Evolutionary conservation across 2,797 vertebrate genomes (phyloP).

Genomic region (Cynopterus sphinx): DNA sequence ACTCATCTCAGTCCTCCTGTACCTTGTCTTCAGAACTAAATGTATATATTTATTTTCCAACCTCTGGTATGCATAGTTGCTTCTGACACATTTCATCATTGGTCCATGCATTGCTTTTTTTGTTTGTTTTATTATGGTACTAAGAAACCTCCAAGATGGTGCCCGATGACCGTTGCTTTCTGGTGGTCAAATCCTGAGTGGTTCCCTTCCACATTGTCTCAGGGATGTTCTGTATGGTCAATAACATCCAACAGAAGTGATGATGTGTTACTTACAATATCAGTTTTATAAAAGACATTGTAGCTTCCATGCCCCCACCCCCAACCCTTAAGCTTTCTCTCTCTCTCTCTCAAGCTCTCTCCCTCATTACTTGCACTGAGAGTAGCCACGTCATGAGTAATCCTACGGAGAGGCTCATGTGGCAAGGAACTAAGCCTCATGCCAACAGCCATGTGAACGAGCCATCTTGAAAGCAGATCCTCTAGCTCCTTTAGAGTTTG

Average conservation of each 20-base stretch:
- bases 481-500: not conserved
- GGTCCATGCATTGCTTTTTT: not conserved
- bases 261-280: not conserved
- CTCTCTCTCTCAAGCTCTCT: not conserved
- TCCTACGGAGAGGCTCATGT: not conserved
- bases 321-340: not conserved
- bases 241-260: not conserved
- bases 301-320: not conserved
- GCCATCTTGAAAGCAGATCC: not conserved
- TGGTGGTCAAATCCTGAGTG: not conserved
- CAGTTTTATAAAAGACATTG: constrained; percentile 11
- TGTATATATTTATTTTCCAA: not conserved
- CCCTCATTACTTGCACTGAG: not conserved
- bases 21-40: not conserved
- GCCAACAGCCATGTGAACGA: not conserved
- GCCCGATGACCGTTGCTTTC: not conserved
- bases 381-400: not conserved
- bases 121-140: not conserved
- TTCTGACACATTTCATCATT: constrained; percentile 11
- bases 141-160: not conserved
- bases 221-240: not conserved
- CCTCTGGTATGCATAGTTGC: not conserved
- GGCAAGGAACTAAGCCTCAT: not conserved
- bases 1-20: not conserved
- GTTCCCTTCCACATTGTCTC: not conserved